phyloP scores from a whole-genome alignment of 2,888 invertebrate species.

The Steromphala cineraria region DNA sequence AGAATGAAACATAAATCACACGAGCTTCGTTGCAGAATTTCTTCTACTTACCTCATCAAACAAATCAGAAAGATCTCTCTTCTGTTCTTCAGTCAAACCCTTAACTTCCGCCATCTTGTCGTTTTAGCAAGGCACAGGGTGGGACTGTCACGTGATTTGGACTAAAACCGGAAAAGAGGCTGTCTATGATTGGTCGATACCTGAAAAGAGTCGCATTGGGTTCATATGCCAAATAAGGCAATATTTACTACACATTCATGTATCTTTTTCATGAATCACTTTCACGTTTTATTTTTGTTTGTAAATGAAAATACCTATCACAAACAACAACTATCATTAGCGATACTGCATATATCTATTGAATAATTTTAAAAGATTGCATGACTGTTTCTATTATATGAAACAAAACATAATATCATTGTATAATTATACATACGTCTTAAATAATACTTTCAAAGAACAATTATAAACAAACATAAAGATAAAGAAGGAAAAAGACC shows the following conservation, averaged over 20 bases:
- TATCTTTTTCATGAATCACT: background rate
- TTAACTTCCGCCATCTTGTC: slow-evolving; percentile 32
- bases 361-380: too few species aligned
- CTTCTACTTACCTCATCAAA: background rate
- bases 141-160: slow-evolving; percentile 32
- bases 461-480: too few species aligned
- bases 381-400: too few species aligned
- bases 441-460: too few species aligned
- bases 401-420: too few species aligned
- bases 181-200: background rate
- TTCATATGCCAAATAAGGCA: background rate
- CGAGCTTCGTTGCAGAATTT: background rate
- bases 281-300: too few species aligned
- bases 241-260: slow-evolving; percentile 1
- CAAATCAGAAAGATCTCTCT: background rate
- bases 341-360: too few species aligned
- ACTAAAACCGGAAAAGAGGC: slow-evolving; percentile 10
- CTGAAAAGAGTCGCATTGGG: background rate
- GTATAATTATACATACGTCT: too few species aligned
- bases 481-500: too few species aligned
- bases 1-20: too few species aligned
- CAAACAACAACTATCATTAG: too few species aligned
- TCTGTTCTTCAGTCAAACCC: background rate
- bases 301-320: too few species aligned
- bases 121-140: slow-evolving; percentile 22